phyloP scores from a whole-genome alignment of 2,888 invertebrate genomes.

The Dermolepida albohirtum region DNA sequence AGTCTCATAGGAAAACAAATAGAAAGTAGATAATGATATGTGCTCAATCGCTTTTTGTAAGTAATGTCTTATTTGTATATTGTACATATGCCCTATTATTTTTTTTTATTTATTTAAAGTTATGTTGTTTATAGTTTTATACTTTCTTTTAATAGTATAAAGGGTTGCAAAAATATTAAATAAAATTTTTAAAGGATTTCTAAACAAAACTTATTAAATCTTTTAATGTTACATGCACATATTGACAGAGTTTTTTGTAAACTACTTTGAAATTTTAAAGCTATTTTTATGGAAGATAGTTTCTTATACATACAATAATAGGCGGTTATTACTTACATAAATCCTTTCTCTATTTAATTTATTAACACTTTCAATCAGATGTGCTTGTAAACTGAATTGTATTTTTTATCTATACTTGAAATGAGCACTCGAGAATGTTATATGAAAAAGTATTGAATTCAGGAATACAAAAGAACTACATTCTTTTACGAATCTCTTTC shows the following conservation, averaged over 20 bases:
- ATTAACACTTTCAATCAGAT: too few species aligned
- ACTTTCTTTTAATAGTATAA: slow-evolving; percentile 44
- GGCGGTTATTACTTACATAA: neutral
- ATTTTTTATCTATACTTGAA: too few species aligned
- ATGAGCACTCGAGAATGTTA: too few species aligned
- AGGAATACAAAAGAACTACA: too few species aligned
- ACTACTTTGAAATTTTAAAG: too few species aligned
- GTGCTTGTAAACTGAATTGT: too few species aligned
- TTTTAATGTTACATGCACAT: neutral
- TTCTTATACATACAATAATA: too few species aligned
- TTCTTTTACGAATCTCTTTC: too few species aligned
- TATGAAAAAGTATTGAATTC: too few species aligned
- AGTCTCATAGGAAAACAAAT: neutral
- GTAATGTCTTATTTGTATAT: slow-evolving; percentile 36
- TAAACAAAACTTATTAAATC: neutral
- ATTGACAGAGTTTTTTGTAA: too few species aligned
- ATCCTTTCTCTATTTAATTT: too few species aligned
- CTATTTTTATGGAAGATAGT: too few species aligned
- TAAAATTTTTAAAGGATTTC: neutral
- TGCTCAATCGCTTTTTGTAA: slow-evolving; percentile 16
- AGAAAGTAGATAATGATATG: neutral
- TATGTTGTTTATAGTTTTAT: slow-evolving; percentile 51
- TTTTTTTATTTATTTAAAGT: slow-evolving; percentile 51
- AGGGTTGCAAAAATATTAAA: neutral
- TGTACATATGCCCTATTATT: slow-evolving; percentile 46